Conservation (phyloP, 2,888 invertebrate species). For the Megastigmus dorsalis region DNA sequence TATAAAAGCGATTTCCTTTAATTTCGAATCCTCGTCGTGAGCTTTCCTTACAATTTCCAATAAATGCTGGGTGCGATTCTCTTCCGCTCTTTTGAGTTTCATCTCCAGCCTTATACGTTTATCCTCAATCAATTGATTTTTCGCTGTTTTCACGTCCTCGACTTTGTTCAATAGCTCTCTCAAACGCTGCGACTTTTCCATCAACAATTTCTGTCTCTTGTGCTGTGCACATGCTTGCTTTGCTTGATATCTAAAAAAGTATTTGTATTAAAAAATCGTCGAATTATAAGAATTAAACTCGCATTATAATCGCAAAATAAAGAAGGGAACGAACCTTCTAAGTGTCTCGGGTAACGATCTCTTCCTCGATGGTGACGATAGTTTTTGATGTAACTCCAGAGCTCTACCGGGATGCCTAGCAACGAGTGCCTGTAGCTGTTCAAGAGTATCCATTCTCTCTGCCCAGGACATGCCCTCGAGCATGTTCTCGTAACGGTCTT, state of each 20-base stretch:
- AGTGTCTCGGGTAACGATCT: slow-evolving; percentile 89
- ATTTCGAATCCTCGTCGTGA: slow-evolving; percentile 97
- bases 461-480: slow-evolving; percentile 85
- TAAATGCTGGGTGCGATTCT: slow-evolving; percentile 88
- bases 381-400: slow-evolving; percentile 93
- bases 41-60: slow-evolving; percentile 93
- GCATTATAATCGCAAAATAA: neutral
- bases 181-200: slow-evolving; percentile 89
- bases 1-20: slow-evolving; percentile 97
- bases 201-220: slow-evolving; percentile 87
- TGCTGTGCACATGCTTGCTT: slow-evolving; percentile 94
- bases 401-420: slow-evolving; percentile 95
- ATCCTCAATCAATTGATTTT: slow-evolving; percentile 90
- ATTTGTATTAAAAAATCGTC: neutral
- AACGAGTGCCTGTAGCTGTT: slow-evolving; percentile 85
- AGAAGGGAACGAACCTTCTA: slow-evolving; percentile 71
- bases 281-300: no score
- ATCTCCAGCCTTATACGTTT: slow-evolving; percentile 85
- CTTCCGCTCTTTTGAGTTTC: slow-evolving; percentile 88
- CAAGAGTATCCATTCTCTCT: slow-evolving; percentile 87
- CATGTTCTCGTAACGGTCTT: slow-evolving; percentile 72
- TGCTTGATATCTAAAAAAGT: slow-evolving; percentile 80
- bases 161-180: slow-evolving; percentile 91
- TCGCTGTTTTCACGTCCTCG: slow-evolving; percentile 87
- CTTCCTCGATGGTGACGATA: slow-evolving; percentile 92